Base-by-base conservation (phyloP, 2,113 vertebrate genomes). In the Machaerirhynchus nigripectus region DNA sequence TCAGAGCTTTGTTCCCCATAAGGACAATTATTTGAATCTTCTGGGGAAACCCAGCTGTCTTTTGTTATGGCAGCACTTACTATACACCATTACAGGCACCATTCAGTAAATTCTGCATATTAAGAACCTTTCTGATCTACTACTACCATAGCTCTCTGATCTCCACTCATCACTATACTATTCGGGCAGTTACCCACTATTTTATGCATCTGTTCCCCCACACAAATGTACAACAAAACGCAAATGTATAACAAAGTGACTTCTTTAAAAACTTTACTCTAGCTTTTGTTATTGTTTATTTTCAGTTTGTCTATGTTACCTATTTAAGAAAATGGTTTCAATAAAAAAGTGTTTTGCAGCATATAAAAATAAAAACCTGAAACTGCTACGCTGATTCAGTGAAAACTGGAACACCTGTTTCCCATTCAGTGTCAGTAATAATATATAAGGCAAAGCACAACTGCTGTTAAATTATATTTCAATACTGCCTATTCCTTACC, bases 21-120 rank as follows among this genome's bases (percentile, higher is more conserved):
- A 88, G 67, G 67, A 94, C 67, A 88, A 90, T 93, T 88, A 87
- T 8, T 44, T 3, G 1, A 80, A 40, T 20, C 75, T 78, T 22
- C 31, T 33, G 67, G 82, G 92, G 37, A 93, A 93, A 80, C 57
- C 67, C 85, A 80, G 67, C 88, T 95, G 94, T 14, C 67, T 92
- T 73, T 27, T 5, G 4, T 76, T 42, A 74, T 67, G 23, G 73
- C 80, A 95, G 64, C 84, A 84, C 81, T 94, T 93, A 60, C 46
- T 69, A 21, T 47, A 90, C 74, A 76, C 21, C 53, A 83, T 9
- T 75, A 68, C 39, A 73, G 37, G 15, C 52, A 79, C 56, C 49
- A 71, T 49, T 79, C 82, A 76, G 11, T 37, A 83, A 37, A 35
- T 91, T 15, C 73, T n/a, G 20, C 18, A 13, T 10, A 55, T 87